These are phyloP conservation scores for Epinephelus awoara DNA, from an alignment of 2,797 vertebrate genomes.

Conservation along the genomic window DNA sequence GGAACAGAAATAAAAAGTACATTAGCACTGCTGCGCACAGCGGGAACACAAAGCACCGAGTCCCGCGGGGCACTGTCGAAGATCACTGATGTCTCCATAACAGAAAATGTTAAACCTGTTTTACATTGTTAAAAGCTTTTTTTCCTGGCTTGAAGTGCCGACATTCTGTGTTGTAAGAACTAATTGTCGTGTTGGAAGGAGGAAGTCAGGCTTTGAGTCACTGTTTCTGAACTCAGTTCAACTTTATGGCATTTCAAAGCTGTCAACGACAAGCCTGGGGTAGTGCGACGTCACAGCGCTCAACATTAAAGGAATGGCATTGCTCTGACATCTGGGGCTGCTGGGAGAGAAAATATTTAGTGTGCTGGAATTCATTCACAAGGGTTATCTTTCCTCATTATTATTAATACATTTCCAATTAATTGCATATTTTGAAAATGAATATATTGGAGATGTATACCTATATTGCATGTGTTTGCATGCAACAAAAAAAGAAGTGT, in stretches of 20 bases:
- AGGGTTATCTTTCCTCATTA: neutral
- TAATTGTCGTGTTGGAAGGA: slow-evolving; percentile 81
- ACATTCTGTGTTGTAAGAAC: slow-evolving; percentile 80
- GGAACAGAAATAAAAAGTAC: slow-evolving; percentile 50
- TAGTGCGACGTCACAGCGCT: slow-evolving; percentile 41
- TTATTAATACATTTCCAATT: neutral
- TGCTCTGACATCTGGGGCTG: slow-evolving; percentile 50
- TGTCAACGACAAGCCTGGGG: slow-evolving; percentile 72
- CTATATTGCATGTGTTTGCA: neutral
- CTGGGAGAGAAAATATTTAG: slow-evolving; percentile 37
- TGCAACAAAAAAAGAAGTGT: neutral
- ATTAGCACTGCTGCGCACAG: slow-evolving; percentile 58
- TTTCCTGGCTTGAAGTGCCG: slow-evolving; percentile 57
- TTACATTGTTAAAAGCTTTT: slow-evolving; percentile 76
- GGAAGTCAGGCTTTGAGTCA: slow-evolving; percentile 73
- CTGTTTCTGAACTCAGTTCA: slow-evolving; percentile 69
- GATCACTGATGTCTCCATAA: slow-evolving; percentile 77
- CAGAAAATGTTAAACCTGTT: slow-evolving; percentile 84
- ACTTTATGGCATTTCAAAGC: slow-evolving; percentile 78
- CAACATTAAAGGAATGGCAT: slow-evolving; percentile 45
- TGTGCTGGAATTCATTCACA: slow-evolving; percentile 15
- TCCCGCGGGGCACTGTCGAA: slow-evolving; percentile 61
- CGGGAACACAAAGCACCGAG: slow-evolving; percentile 64
- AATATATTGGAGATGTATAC: neutral
- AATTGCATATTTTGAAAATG: neutral